Conservation (phyloP, 1,140 invertebrate genomes). For the Grapholita molesta region DNA sequence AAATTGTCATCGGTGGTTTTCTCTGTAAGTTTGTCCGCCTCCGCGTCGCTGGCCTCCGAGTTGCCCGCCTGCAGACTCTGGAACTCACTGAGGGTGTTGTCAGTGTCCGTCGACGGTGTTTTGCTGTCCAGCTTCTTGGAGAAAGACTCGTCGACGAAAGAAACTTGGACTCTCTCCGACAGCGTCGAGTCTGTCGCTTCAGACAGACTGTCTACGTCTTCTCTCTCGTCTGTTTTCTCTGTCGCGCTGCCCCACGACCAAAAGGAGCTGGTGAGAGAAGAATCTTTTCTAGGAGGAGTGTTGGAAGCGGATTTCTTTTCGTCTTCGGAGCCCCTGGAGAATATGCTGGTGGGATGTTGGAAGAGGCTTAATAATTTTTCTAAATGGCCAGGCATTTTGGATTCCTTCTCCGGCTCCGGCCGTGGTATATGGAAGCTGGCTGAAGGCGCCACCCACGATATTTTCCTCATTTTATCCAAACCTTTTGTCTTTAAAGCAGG, state of each 20-base stretch:
- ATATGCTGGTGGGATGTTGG: constrained; percentile 76
- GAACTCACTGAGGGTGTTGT: constrained; percentile 68
- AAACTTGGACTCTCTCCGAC: constrained; percentile 65
- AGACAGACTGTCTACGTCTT: constrained; percentile 55
- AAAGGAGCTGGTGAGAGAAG: constrained; percentile 65
- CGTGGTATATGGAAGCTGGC: constrained; percentile 61
- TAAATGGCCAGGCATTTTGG: constrained; percentile 71
- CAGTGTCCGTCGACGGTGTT: constrained; percentile 68
- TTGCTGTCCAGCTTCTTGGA: constrained; percentile 68
- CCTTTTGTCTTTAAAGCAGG: constrained; percentile 66
- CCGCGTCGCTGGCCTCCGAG: constrained; percentile 28
- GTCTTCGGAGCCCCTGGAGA: constrained; percentile 64
- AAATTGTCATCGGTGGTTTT: constrained; percentile 68
- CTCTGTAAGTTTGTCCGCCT: constrained; percentile 53
- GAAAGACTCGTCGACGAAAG: constrained; percentile 67
- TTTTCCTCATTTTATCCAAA: constrained; percentile 71
- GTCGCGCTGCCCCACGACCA: constrained; percentile 68
- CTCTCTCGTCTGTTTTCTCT: constrained; percentile 51
- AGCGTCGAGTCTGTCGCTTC: constrained; percentile 66
- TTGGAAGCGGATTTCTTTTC: constrained; percentile 59
- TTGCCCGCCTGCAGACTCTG: constrained; percentile 42
- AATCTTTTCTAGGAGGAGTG: constrained; percentile 69
- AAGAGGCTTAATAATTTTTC: constrained; percentile 79
- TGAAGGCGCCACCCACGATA: constrained; percentile 78
- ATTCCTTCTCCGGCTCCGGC: constrained; percentile 55